Evolutionary conservation across 2,888 invertebrate genomes (phyloP).

Genomic region (Eristalinus aeneus): DNA sequence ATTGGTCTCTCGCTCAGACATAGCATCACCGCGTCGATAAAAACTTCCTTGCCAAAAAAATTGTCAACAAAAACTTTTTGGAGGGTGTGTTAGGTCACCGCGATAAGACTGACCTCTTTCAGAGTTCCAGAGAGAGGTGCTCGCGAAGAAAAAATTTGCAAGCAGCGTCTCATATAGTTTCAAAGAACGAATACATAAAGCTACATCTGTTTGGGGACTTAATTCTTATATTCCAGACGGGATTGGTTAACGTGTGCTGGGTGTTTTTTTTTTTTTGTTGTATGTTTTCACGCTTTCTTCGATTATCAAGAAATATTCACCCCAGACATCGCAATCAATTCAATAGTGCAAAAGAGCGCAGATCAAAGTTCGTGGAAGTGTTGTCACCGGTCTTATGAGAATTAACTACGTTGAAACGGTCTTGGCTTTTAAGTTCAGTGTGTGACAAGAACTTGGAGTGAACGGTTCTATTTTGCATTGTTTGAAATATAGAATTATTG

Average conservation of each 20-base stretch:
- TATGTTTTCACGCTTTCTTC: not conserved
- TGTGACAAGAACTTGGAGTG: conserved; percentile 7
- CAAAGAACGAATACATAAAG: not conserved
- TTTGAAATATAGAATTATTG: not conserved
- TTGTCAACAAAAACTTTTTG: conserved; percentile 15
- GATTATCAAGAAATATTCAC: conserved; percentile 4
- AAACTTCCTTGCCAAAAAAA: not conserved
- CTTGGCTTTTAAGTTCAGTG: conserved; percentile 7
- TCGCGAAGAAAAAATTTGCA: not conserved
- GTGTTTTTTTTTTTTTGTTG: not conserved
- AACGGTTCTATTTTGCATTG: conserved; percentile 3
- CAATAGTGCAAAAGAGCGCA: conserved; percentile 18
- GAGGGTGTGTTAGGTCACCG: conserved; percentile 20
- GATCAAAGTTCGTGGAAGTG: conserved; percentile 27
- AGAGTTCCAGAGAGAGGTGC: not conserved
- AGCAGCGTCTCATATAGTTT: not conserved
- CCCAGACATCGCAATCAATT: conserved; percentile 28
- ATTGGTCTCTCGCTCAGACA: conserved; percentile 22
- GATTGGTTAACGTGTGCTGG: conserved; percentile 2
- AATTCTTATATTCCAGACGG: not conserved
- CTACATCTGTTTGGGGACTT: not conserved
- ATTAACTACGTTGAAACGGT: conserved; percentile 1
- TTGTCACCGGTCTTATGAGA: not conserved
- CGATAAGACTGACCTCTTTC: conserved; percentile 20
- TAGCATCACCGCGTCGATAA: conserved; percentile 31